A percentile compares a stretch with the other conserved stretches of the same genome.
These are phyloP conservation scores for Drosophila mettleri DNA, from an alignment of 2,888 invertebrate species.

Conservation along the genomic window DNA sequence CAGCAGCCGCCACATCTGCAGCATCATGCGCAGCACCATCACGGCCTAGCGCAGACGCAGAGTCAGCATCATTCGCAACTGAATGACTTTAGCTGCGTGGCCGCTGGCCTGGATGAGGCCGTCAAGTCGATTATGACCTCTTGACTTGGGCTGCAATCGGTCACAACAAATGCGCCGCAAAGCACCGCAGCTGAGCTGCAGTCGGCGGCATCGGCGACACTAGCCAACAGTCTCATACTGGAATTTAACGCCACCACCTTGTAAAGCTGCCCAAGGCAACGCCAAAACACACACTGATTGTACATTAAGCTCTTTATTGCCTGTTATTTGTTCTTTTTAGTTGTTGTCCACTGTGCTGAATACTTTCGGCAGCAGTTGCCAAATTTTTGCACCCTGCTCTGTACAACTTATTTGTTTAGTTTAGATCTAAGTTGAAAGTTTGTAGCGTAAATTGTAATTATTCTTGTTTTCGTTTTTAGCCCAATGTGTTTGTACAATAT, in stretches of 20 bases:
- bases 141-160: slow-evolving; percentile 82
- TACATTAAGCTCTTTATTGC: slow-evolving; percentile 51
- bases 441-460: slow-evolving; percentile 74
- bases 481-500: slow-evolving; percentile 74
- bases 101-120: slow-evolving; percentile 85
- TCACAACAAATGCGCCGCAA: slow-evolving; percentile 15
- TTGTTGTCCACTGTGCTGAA: slow-evolving; percentile 31
- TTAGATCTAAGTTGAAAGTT: slow-evolving; percentile 56
- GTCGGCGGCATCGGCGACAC: slow-evolving; percentile 48
- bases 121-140: slow-evolving; percentile 86
- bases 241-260: slow-evolving; percentile 82
- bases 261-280: slow-evolving; percentile 54
- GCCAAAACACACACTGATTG: slow-evolving; percentile 57
- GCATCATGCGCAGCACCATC: slow-evolving; percentile 63
- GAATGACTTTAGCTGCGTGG: slow-evolving; percentile 85
- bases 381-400: slow-evolving; percentile 53
- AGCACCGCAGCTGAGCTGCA: slow-evolving; percentile 38
- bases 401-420: slow-evolving; percentile 59
- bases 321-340: slow-evolving; percentile 49
- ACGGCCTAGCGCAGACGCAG: slow-evolving; percentile 55
- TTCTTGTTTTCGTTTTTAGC: slow-evolving; percentile 72
- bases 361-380: slow-evolving; percentile 35
- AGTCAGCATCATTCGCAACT: slow-evolving; percentile 75
- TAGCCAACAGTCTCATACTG: slow-evolving; percentile 76
- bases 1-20: slow-evolving; percentile 61